These are phyloP conservation scores for Elysia chlorotica DNA, from an alignment of 1,140 invertebrate genomes.

Conservation along the genomic window DNA sequence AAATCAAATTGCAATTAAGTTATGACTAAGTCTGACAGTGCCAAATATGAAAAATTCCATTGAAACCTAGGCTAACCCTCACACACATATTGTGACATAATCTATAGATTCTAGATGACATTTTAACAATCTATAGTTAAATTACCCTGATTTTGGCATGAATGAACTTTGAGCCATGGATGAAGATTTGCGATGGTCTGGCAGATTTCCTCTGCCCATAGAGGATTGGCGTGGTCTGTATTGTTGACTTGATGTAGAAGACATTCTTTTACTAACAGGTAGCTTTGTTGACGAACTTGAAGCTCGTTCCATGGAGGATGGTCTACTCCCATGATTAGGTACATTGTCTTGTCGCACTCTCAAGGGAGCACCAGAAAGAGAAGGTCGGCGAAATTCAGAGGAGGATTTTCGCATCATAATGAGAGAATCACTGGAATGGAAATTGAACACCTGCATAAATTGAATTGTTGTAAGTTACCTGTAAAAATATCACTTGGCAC, in stretches of 20 bases:
- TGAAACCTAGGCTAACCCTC: background rate
- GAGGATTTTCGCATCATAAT: constrained; percentile 18
- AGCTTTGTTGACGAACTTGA: background rate
- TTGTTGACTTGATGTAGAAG: no score
- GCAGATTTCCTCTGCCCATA: no score
- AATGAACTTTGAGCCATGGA: background rate
- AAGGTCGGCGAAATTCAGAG: background rate
- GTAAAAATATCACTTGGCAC: no score
- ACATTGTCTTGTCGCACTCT: background rate
- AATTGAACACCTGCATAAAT: no score
- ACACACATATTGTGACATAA: background rate
- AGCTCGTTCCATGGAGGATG: background rate
- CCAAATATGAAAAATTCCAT: background rate
- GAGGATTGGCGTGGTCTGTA: no score
- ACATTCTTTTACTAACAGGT: background rate
- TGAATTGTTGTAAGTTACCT: no score
- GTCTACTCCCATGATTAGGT: background rate
- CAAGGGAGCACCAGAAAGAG: background rate
- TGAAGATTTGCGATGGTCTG: no score
- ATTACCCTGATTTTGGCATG: constrained; percentile 13
- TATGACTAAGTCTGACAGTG: background rate
- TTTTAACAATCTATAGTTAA: background rate
- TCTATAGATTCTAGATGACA: background rate
- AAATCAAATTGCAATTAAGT: background rate
- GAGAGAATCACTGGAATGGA: no score